Percentiles rank a stretch among this genome's conserved stretches.
Evolutionary conservation across 2,888 invertebrate genomes (phyloP).

Genomic region (Anoplius nigerrimus): DNA sequence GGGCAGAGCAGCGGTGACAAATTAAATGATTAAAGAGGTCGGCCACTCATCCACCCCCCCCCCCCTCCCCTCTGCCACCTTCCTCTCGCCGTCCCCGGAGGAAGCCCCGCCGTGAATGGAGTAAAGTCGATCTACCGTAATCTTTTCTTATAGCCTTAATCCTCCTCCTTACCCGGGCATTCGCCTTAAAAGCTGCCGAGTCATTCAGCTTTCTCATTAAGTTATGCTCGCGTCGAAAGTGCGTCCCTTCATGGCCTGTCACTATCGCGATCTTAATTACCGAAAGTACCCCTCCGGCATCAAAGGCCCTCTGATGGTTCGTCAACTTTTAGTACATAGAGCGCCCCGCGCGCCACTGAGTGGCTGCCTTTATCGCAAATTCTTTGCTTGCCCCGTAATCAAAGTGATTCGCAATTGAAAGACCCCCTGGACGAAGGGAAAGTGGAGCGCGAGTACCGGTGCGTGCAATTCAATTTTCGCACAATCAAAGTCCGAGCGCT

Average conservation of each 20-base stretch:
- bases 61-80: no score
- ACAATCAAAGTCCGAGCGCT: slow-evolving; percentile 1
- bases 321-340: slow-evolving; percentile 6
- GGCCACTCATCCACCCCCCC: no score
- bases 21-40: no score
- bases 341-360: neutral
- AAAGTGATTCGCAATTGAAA: slow-evolving; percentile 5
- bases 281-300: slow-evolving; percentile 14
- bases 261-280: slow-evolving; percentile 34
- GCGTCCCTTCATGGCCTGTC: slow-evolving; percentile 31
- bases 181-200: slow-evolving; percentile 31
- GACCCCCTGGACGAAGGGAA: neutral
- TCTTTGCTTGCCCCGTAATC: slow-evolving; percentile 2
- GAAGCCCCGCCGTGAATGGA: slow-evolving; percentile 3
- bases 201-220: slow-evolving; percentile 44
- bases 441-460: slow-evolving; percentile 6
- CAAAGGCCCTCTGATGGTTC: neutral
- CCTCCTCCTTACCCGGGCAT: slow-evolving; percentile 16
- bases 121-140: slow-evolving; percentile 25
- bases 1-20: no score
- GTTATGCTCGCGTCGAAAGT: slow-evolving; percentile 27
- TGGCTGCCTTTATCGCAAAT: slow-evolving; percentile 2
- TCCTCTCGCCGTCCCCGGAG: slow-evolving; percentile 12
- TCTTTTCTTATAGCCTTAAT: slow-evolving; percentile 33
- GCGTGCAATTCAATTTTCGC: neutral